Base-by-base conservation (phyloP, 2,113 vertebrate genomes). In the Oreotragus oreotragus region DNA sequence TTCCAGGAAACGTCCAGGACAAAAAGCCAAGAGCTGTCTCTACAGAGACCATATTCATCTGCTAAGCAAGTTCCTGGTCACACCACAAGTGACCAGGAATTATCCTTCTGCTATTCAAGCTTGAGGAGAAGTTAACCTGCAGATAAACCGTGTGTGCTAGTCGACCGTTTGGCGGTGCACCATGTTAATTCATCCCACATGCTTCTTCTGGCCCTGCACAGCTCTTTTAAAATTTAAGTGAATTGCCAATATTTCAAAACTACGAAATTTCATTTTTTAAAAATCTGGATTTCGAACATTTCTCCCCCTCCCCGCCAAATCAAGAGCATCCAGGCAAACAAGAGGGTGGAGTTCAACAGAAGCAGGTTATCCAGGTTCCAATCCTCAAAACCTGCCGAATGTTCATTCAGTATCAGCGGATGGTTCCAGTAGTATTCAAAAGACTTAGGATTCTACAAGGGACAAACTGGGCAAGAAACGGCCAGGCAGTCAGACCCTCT, bases 241-340 rank as follows among this genome's bases (percentile, higher is more conserved):
- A 92, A 94, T 33, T 49, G 57, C 16, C 36, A 88, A 19, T 84
- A 80, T 92, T 96, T 84, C 90, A 92, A 88, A 95, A 92, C 14
- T n/a, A 62, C 5, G 12, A 90, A 36, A 64, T 87, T 43, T 39
- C 62, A 79, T 9, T 36, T 84, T 14, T 43, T 80, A 45, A 96
- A 96, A 90, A 55, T 28, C 73, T 70, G 33, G 36, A 83, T 84
- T 95, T 86, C 70, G 15, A 81, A 45, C 33, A 81, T 28, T 6
- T 30, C 15, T 28, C 17, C 21, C 39, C 39, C 33, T 6, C 1
- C 47, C 39, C 12, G 23, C 4, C 2, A 49, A 16, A 64, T 43
- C 77, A 86, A 76, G 43, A 90, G 39, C 16, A 66, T 33, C n/a
- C 28, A 79, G 62, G 28, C 77, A 76, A 83, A 84, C 21, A 43